Conservation (phyloP, 2,797 vertebrate species). For the Lagorchestes hirsutus region DNA sequence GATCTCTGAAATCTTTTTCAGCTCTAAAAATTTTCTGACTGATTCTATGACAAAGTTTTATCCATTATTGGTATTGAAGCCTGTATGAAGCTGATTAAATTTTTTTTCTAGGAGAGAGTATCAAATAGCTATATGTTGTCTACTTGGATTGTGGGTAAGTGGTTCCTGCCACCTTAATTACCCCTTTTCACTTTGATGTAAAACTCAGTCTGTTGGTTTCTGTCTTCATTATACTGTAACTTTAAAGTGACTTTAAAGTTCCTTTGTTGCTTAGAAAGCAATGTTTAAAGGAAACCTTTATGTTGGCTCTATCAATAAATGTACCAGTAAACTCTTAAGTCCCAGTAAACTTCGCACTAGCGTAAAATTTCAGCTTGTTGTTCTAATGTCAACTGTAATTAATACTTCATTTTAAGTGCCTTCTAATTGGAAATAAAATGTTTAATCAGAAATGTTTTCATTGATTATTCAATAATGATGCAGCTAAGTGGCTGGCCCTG, state of each 20-base stretch:
- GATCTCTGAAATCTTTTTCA: not conserved
- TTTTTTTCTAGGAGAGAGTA: not conserved
- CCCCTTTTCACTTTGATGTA: constrained; percentile 7
- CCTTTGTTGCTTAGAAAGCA: constrained; percentile 17
- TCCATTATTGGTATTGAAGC: not conserved
- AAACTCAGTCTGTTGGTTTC: not conserved
- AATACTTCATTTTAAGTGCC: not conserved
- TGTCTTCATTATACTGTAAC: not conserved
- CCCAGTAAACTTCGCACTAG: not conserved
- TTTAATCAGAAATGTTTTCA: not conserved
- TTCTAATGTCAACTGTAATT: not conserved
- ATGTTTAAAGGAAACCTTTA: not conserved
- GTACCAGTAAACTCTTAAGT: not conserved
- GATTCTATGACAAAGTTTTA: not conserved
- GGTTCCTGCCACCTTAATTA: not conserved
- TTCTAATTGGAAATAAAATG: constrained; percentile 10
- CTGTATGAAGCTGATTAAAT: not conserved
- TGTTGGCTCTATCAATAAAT: not conserved
- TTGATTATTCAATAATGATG: not conserved
- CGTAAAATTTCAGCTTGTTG: not conserved
- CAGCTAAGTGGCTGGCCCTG: not conserved
- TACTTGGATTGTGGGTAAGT: not conserved
- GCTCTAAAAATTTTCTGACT: not conserved
- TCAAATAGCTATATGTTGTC: not conserved
- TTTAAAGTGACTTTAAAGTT: not conserved